Conservation (phyloP, 2,888 invertebrate species). For the Limnephilus marmoratus region DNA sequence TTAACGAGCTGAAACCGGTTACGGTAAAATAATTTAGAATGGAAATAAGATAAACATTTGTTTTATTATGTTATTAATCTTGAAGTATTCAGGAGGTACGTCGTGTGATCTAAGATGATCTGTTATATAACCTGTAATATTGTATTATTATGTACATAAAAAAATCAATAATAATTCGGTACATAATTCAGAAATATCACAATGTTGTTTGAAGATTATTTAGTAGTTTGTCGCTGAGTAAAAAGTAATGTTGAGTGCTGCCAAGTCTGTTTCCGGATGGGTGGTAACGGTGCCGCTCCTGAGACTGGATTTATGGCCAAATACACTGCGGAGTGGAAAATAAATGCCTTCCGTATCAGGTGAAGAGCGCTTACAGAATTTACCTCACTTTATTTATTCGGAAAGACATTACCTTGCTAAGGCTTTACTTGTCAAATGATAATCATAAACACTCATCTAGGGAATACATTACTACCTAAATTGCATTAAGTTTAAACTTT, state of each 20-base stretch:
- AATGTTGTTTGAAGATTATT: background rate
- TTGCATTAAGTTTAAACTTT: no score
- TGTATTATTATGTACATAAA: no score
- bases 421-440: background rate
- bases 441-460: background rate
- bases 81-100: no score
- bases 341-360: background rate
- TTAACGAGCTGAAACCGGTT: no score
- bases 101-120: no score
- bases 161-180: no score
- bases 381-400: background rate
- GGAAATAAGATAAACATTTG: no score
- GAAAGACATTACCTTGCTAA: background rate
- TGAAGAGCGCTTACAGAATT: constrained; percentile 2
- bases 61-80: no score
- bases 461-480: background rate
- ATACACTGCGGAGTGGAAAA: background rate
- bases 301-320: background rate
- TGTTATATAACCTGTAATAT: no score
- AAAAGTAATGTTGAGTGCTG: background rate
- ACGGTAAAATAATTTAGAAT: no score
- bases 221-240: background rate
- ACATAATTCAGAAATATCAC: background rate
- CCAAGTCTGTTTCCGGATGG: background rate
- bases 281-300: background rate